Percentiles rank a stretch among this genome's conserved stretches.
These are phyloP conservation scores for Drosophila nikananu DNA, from an alignment of 1,140 invertebrate genomes.

Conservation along the genomic window DNA sequence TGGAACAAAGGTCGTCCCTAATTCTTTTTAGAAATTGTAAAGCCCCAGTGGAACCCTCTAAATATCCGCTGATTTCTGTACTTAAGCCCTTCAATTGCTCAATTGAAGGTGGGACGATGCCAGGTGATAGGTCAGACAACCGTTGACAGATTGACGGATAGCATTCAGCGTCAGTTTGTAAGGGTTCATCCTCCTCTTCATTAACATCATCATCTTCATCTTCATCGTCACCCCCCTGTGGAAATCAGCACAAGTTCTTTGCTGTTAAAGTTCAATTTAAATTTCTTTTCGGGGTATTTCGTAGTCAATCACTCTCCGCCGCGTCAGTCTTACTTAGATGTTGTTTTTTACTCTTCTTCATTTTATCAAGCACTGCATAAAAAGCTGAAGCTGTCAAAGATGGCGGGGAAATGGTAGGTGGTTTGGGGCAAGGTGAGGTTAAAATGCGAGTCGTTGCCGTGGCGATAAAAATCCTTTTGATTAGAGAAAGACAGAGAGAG, in stretches of 20 bases:
- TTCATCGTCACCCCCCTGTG: no score
- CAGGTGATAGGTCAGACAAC: constrained; percentile 29
- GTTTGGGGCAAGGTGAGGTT: constrained; percentile 27
- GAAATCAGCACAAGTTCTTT: not conserved
- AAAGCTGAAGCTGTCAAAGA: constrained; percentile 57
- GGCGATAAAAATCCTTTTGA: constrained; percentile 82
- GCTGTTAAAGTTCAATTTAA: constrained; percentile 27
- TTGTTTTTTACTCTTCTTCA: constrained; percentile 21
- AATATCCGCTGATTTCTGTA: not conserved
- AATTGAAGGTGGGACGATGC: constrained; percentile 3
- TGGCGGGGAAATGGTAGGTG: not conserved
- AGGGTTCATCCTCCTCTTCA: constrained; percentile 25
- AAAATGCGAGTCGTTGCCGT: constrained; percentile 50
- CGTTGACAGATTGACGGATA: constrained; percentile 43
- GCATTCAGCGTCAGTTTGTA: constrained; percentile 14
- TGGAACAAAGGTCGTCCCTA: no score
- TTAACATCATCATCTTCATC: constrained; percentile 21
- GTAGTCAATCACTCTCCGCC: constrained; percentile 41
- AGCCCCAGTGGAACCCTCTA: not conserved
- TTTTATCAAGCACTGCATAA: constrained; percentile 56
- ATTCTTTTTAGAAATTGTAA: not conserved
- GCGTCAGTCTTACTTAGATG: constrained; percentile 39
- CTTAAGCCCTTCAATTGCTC: constrained; percentile 1
- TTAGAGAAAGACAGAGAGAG: constrained; percentile 49
- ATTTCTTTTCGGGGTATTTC: constrained; percentile 41